phyloP scores from a whole-genome alignment of 2,888 invertebrate genomes.

The Netelia inedita region DNA sequence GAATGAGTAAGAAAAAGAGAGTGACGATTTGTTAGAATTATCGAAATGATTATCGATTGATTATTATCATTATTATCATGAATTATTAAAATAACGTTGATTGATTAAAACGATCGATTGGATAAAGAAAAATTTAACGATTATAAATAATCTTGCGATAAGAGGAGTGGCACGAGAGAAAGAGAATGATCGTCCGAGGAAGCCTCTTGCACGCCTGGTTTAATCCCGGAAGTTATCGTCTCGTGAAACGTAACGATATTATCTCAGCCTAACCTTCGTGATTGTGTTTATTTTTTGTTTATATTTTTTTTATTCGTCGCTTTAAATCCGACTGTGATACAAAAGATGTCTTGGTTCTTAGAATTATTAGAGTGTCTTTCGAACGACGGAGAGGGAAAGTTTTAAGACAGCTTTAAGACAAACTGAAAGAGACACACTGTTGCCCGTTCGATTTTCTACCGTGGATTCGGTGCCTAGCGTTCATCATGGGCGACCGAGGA shows the following conservation, averaged over 20 bases:
- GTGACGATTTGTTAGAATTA: not conserved
- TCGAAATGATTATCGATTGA: not conserved
- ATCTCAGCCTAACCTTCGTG: not conserved
- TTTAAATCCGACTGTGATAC: not conserved
- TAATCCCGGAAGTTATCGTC: slow-evolving; percentile 17
- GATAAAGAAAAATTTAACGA: not conserved
- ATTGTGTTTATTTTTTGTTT: not conserved
- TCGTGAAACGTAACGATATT: not conserved
- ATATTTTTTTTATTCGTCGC: not conserved
- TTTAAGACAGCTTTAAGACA: slow-evolving; percentile 46
- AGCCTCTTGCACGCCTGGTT: slow-evolving; percentile 22
- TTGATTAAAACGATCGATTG: too few relatives aligned
- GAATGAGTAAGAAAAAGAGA: slow-evolving; percentile 31
- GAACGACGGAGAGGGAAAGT: not conserved
- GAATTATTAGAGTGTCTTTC: not conserved
- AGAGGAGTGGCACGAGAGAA: slow-evolving; percentile 16
- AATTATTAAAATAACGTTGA: not conserved
- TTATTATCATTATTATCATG: not conserved
- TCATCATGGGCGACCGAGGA: not conserved
- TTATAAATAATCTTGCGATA: slow-evolving; percentile 15
- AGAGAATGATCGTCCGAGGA: slow-evolving; percentile 22
- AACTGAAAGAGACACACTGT: slow-evolving; percentile 15
- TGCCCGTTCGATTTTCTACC: slow-evolving; percentile 3
- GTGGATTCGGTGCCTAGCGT: slow-evolving; percentile 29
- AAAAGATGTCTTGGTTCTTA: not conserved